A percentile compares a stretch with the other conserved stretches of the same genome.
Evolutionary conservation across 2,113 vertebrate genomes (phyloP).

Genomic region (Nesogale talazaci): DNA sequence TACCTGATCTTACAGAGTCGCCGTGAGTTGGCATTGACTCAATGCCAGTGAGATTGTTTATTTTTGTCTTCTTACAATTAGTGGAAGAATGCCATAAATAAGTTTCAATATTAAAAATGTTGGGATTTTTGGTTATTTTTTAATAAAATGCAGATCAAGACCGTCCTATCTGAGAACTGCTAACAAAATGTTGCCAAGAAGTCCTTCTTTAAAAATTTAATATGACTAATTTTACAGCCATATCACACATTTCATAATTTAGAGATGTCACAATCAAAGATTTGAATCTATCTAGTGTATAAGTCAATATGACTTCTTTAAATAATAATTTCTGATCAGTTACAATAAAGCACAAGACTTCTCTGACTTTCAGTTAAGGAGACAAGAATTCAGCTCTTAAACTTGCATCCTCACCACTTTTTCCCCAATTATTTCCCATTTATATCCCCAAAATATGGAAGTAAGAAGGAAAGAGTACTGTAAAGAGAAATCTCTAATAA

Average conservation of each 20-base stretch:
- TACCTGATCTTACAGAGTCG: too few species aligned
- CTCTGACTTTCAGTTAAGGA: neutral
- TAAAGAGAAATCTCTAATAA: neutral
- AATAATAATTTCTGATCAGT: neutral
- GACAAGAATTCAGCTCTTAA: neutral
- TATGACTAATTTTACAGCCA: neutral
- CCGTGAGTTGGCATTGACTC: too few species aligned
- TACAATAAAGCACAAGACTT: neutral
- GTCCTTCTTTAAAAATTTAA: neutral
- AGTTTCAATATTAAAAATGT: too few species aligned
- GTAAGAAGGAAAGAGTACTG: neutral
- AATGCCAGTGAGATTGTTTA: too few species aligned
- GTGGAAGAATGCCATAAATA: too few species aligned
- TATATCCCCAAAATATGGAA: neutral
- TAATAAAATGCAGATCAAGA: neutral
- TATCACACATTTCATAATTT: too few species aligned
- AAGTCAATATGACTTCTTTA: neutral
- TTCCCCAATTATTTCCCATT: slow-evolving; percentile 12
- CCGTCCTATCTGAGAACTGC: neutral
- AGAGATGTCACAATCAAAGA: neutral
- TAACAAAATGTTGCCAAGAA: slow-evolving; percentile 2
- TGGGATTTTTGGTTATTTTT: neutral
- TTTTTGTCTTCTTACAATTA: too few species aligned
- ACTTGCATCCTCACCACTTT: neutral
- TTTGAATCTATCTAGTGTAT: neutral